phyloP scores from a whole-genome alignment of 2,888 invertebrate species.

The Hydroisotoma schaefferi region DNA sequence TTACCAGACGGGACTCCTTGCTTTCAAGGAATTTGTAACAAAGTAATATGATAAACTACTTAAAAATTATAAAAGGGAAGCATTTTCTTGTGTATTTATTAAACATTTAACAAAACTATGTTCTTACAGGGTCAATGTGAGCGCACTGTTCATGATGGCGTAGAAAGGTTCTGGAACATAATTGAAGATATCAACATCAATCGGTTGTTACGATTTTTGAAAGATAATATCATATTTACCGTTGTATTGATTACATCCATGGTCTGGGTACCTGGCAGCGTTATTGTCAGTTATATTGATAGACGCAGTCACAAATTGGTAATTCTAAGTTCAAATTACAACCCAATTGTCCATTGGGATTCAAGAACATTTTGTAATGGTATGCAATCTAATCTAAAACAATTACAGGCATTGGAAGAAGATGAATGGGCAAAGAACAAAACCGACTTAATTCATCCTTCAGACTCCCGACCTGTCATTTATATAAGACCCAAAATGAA shows the following conservation, averaged over 20 bases:
- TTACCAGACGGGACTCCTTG: conserved; percentile 92
- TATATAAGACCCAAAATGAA: conserved; percentile 43
- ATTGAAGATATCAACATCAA: conserved; percentile 95
- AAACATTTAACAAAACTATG: conserved; percentile 3
- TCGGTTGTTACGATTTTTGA: conserved; percentile 79
- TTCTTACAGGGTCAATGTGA: conserved; percentile 80
- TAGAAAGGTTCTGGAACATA: conserved; percentile 95
- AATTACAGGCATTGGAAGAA: conserved; percentile 43
- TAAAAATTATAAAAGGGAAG: conserved; percentile 2
- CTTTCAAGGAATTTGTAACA: conserved; percentile 93
- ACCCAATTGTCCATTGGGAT: too few relatives aligned
- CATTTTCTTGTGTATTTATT: background rate
- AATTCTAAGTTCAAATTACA: too few relatives aligned
- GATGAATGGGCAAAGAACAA: conserved; percentile 48
- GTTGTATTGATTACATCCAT: conserved; percentile 86
- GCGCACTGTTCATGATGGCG: conserved; percentile 90
- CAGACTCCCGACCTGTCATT: conserved; percentile 46
- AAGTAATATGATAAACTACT: conserved; percentile 62
- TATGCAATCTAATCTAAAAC: background rate
- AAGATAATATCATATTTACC: conserved; percentile 90
- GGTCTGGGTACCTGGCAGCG: conserved; percentile 79
- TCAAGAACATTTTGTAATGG: too few relatives aligned
- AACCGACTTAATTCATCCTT: conserved; percentile 44
- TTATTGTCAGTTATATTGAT: conserved; percentile 45
- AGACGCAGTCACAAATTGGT: conserved; percentile 45